Conservation (phyloP, 2,888 invertebrate genomes). For the Campoplex nolae region DNA sequence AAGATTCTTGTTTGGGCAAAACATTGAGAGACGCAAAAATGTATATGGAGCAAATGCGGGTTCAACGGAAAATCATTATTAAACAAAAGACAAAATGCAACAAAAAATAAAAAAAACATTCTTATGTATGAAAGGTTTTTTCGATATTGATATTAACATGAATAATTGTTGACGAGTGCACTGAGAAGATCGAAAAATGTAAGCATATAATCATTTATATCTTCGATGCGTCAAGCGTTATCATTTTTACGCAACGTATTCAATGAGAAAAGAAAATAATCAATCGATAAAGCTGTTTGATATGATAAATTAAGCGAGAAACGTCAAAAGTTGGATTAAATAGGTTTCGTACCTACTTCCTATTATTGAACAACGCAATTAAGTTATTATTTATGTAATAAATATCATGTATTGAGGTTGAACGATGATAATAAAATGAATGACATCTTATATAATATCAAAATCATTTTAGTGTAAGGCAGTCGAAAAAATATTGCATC, state of each 20-base stretch:
- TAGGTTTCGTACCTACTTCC: constrained; percentile 81
- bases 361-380: constrained; percentile 77
- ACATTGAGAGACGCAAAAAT: constrained; percentile 32
- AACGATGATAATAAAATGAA: constrained; percentile 78
- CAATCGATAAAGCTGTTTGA: constrained; percentile 37
- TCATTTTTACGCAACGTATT: constrained; percentile 74
- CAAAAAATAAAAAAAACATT: constrained; percentile 28
- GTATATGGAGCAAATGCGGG: constrained; percentile 28
- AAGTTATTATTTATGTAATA: constrained; percentile 75
- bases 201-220: constrained; percentile 65
- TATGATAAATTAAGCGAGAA: constrained; percentile 67
- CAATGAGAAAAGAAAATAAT: constrained; percentile 61
- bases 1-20: not conserved
- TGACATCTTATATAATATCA: constrained; percentile 39
- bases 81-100: constrained; percentile 19
- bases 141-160: constrained; percentile 65
- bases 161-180: constrained; percentile 69
- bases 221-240: constrained; percentile 72
- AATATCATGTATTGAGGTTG: constrained; percentile 77
- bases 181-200: constrained; percentile 47
- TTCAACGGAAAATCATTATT: constrained; percentile 18
- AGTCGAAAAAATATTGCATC: not conserved
- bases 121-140: constrained; percentile 70
- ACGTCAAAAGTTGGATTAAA: constrained; percentile 74
- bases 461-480: not conserved